Percentiles rank a stretch among this genome's conserved stretches.
These are phyloP conservation scores for Aquatica leii DNA, from an alignment of 2,888 invertebrate genomes.

Conservation along the genomic window DNA sequence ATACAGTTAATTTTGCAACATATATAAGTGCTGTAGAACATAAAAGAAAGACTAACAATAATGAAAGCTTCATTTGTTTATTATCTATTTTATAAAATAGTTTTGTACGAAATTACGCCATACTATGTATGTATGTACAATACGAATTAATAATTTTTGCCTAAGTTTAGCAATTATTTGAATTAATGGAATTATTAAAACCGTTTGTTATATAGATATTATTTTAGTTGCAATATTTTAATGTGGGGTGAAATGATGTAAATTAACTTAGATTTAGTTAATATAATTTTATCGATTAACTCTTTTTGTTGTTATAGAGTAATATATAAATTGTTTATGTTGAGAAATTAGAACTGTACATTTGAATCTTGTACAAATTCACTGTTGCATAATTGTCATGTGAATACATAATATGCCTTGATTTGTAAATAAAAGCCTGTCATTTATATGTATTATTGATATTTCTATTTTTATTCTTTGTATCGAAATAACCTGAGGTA, in stretches of 20 bases:
- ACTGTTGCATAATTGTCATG: conserved; percentile 54
- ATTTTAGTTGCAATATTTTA: conserved; percentile 41
- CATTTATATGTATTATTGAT: conserved; percentile 46
- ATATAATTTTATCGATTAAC: conserved; percentile 47
- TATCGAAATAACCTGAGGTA: too few relatives aligned
- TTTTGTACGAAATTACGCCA: background rate
- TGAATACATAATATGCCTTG: conserved; percentile 57
- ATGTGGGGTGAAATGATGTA: conserved; percentile 43
- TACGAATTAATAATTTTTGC: too few relatives aligned
- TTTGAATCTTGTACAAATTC: conserved; percentile 49
- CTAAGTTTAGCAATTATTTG: too few relatives aligned
- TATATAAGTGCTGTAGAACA: background rate
- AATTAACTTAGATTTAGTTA: conserved; percentile 43
- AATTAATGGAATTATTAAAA: background rate
- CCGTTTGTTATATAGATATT: conserved; percentile 14
- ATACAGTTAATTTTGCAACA: background rate
- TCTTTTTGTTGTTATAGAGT: conserved; percentile 49
- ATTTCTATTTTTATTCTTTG: too few relatives aligned
- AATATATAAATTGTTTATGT: conserved; percentile 52
- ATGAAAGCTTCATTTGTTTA: conserved; percentile 9
- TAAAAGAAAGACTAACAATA: conserved; percentile 1
- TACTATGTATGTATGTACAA: conserved; percentile 4
- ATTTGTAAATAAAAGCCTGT: conserved; percentile 58
- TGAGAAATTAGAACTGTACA: conserved; percentile 49
- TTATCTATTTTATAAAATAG: conserved; percentile 3